A percentile compares a stretch with the other conserved stretches of the same genome.
Evolutionary conservation across 2,113 vertebrate species (phyloP).

Genomic region (Echinops telfairi): DNA sequence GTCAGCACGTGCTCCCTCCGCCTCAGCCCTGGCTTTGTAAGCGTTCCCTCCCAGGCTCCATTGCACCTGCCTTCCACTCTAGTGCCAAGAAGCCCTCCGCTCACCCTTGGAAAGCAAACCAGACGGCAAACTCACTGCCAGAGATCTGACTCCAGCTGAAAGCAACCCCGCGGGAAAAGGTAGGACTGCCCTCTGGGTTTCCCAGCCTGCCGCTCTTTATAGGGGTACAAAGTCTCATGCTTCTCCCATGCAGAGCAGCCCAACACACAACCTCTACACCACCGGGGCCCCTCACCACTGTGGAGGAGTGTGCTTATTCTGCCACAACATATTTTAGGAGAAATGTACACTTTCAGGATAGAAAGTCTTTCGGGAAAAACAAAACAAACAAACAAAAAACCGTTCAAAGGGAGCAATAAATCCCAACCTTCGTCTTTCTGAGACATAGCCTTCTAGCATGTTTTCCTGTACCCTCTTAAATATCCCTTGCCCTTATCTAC

Average conservation of each 20-base stretch:
- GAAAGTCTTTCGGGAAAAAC: not conserved
- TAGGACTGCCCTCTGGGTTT: too few species aligned
- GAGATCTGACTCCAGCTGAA: too few species aligned
- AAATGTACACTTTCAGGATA: constrained; percentile 2
- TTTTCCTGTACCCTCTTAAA: constrained; percentile 20
- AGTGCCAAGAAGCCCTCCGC: not conserved
- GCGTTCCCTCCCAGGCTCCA: not conserved
- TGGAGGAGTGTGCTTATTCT: not conserved
- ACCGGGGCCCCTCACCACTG: not conserved
- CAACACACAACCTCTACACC: too few species aligned
- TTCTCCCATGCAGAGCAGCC: too few species aligned
- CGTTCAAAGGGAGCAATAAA: not conserved
- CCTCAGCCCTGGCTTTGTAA: not conserved
- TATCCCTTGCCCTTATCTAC: not conserved
- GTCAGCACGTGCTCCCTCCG: not conserved
- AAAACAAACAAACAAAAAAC: not conserved
- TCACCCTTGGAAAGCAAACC: too few species aligned
- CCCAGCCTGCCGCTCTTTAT: too few species aligned
- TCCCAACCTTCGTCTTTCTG: not conserved
- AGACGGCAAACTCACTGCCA: too few species aligned
- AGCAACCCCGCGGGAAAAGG: too few species aligned
- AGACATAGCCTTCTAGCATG: not conserved
- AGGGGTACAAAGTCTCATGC: too few species aligned
- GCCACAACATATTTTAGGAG: not conserved
- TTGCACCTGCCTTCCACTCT: not conserved